A percentile compares a stretch with the other conserved stretches of the same genome.
These are phyloP conservation scores for Ellobius talpinus DNA, from an alignment of 2,113 vertebrate genomes.

Conservation along the genomic window DNA sequence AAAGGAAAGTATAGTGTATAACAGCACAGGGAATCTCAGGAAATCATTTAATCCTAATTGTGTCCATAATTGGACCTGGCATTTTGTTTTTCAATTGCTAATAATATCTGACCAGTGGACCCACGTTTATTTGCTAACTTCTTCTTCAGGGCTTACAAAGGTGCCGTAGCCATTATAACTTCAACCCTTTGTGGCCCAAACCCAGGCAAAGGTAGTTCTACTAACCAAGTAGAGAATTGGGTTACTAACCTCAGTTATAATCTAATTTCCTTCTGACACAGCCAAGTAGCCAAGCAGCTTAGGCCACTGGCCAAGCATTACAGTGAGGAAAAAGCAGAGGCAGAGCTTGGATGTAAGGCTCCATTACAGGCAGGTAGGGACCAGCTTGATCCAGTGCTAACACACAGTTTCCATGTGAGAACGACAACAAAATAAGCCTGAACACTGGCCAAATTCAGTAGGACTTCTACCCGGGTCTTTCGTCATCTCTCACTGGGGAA, in stretches of 20 bases:
- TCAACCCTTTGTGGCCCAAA: background rate
- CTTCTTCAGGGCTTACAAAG: conserved; percentile 32
- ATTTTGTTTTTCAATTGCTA: conserved; percentile 61
- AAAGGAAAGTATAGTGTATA: background rate
- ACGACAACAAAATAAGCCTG: background rate
- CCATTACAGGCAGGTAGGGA: background rate
- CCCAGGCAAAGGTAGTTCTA: conserved; percentile 45
- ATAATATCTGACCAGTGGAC: background rate
- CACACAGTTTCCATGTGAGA: conserved; percentile 52
- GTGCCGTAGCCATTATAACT: background rate
- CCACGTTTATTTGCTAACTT: conserved; percentile 41
- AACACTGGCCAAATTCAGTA: background rate
- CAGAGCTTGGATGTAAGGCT: conserved; percentile 41
- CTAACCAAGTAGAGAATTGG: conserved; percentile 57
- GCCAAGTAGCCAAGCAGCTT: conserved; percentile 64
- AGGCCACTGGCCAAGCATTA: conserved; percentile 67
- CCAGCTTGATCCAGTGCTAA: conserved; percentile 11
- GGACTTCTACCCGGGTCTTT: background rate
- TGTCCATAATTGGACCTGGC: background rate
- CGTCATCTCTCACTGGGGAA: background rate
- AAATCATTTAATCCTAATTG: background rate
- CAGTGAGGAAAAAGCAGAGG: conserved; percentile 56
- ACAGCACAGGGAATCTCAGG: background rate
- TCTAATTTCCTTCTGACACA: conserved; percentile 51
- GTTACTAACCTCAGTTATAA: conserved; percentile 54